Conservation (phyloP, 1,140 invertebrate genomes). For the Lepidurus couesii region DNA sequence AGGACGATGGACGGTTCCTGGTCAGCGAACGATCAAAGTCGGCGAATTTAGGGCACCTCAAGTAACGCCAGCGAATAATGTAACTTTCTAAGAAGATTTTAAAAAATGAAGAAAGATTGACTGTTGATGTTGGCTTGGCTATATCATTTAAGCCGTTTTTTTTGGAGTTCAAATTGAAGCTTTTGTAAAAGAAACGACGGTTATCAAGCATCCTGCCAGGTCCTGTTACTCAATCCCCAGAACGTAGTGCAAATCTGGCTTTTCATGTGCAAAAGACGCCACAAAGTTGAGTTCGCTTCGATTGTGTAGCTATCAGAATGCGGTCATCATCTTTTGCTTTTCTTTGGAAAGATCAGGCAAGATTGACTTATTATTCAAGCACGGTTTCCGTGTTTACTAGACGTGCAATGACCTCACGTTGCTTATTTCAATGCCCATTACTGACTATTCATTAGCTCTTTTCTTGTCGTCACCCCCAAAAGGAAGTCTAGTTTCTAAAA, state of each 20-base stretch:
- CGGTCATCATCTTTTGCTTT: slow-evolving; percentile 5
- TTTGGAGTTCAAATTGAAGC: background rate
- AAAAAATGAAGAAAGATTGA: background rate
- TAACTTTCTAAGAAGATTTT: background rate
- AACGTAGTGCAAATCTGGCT: background rate
- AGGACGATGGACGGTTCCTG: slow-evolving; percentile 3
- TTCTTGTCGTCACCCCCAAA: background rate
- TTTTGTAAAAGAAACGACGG: background rate
- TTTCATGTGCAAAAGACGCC: background rate
- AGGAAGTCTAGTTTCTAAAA: background rate
- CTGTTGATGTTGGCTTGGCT: background rate
- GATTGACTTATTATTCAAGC: slow-evolving; percentile 19
- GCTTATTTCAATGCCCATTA: background rate
- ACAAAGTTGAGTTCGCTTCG: background rate
- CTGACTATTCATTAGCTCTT: background rate
- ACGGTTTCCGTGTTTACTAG: background rate
- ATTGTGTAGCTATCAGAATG: background rate
- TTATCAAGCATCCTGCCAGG: background rate
- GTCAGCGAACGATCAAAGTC: background rate
- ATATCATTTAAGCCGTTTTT: background rate
- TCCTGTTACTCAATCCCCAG: background rate
- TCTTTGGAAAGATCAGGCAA: background rate
- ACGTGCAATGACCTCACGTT: slow-evolving; percentile 21
- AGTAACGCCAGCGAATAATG: background rate
- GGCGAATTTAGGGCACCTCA: background rate